These are phyloP conservation scores for honey bee (Apis mellifera) DNA, from an alignment of 1,140 invertebrate genomes.

Conservation along the genomic window DNA sequence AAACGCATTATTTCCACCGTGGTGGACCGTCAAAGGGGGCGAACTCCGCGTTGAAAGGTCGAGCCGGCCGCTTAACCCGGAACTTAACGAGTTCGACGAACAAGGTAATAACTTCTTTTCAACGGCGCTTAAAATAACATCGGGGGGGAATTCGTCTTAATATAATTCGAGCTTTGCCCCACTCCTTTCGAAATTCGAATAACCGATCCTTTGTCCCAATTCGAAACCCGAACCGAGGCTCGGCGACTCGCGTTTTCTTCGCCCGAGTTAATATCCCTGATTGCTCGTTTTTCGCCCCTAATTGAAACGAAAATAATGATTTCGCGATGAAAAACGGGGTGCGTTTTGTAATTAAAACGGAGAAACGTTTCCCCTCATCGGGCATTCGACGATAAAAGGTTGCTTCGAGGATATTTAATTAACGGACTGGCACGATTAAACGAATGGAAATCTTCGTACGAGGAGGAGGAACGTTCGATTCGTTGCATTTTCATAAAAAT, in stretches of 20 bases:
- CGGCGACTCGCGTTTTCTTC: neutral
- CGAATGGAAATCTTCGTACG: neutral
- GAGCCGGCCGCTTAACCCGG: constrained; percentile 18
- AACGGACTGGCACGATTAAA: constrained; percentile 8
- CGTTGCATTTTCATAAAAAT: neutral
- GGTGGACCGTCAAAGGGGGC: neutral
- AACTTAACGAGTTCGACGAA: constrained; percentile 53
- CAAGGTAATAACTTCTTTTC: constrained; percentile 50
- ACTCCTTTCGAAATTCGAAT: neutral
- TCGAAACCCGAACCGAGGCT: neutral
- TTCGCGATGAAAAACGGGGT: neutral
- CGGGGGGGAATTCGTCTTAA: constrained; percentile 42
- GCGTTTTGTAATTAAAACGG: constrained; percentile 31
- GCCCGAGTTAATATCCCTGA: constrained; percentile 5
- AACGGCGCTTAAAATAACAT: constrained; percentile 47
- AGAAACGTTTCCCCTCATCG: constrained; percentile 1
- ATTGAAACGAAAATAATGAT: constrained; percentile 32
- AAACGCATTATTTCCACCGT: constrained; percentile 4
- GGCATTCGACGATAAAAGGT: neutral
- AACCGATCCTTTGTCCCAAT: constrained; percentile 2
- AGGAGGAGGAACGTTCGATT: neutral
- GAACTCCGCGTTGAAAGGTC: constrained; percentile 20
- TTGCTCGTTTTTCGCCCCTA: constrained; percentile 10
- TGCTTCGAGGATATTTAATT: constrained; percentile 22
- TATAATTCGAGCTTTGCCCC: constrained; percentile 40